Evolutionary conservation across 2,113 vertebrate genomes (phyloP), one percentile per base, ranked within the genome.

Genomic region (Parus major): DNA sequence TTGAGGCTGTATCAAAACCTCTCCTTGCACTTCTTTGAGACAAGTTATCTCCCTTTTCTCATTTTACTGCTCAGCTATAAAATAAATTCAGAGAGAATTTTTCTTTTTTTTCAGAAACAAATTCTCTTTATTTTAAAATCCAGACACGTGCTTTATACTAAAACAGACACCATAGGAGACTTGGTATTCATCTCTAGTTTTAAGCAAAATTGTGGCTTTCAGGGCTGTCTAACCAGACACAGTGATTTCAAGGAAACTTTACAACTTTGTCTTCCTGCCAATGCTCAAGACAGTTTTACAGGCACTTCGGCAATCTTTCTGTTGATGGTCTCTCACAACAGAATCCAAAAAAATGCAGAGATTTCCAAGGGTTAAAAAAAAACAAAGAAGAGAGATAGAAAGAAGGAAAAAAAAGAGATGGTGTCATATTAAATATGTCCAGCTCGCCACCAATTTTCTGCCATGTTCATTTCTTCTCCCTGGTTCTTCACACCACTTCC

Each of bases 101-200:
- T 29, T 46, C 56, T 59, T 56, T 55, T 59, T 86, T 63, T 29
- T 24, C 28, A 63, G 64, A 92, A 97, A 95, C 87, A 87, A 90
- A 92, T 80, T 69, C 2, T 76, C 70, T 96, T 95, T 96, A 96
- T 97, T 97, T 96, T 92, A 68, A 91, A 94, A 81, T 86, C 90
- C 47, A 81, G 55, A 76, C 61, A 82, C 3, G 8, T 80, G 41
- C 69, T 88, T 92, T 88, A 75, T 76, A 81, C 29, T 44, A 88
- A 95, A 94, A 88, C 61, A 92, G 63, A 88, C 0, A 12, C 50
- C 61, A 91, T 55, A 92, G 70, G 15, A 79, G 33, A 85, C 70
- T 79, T 29, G 42, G 19, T 71, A 60, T 59, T 87, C 11, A 78
- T 50, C 83, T 94, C 63, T 76, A 25, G 15, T 59, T 88, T 80